phyloP scores from a whole-genome alignment of 35 echinoderm and acorn worm species.

The Hemicentrotus pulcherrimus region DNA sequence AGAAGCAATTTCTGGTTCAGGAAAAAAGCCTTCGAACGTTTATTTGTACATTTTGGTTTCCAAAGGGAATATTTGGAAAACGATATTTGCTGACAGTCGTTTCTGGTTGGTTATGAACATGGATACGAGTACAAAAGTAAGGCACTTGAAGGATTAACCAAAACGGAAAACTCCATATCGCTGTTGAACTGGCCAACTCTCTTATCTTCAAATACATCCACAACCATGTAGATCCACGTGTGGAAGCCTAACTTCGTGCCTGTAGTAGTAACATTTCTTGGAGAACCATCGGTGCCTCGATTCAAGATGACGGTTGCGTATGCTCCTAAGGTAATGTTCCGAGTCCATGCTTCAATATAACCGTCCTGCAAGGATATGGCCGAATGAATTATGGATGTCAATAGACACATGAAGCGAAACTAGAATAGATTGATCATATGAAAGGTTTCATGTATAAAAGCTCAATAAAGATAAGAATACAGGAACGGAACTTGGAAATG shows the following conservation, averaged over 20 bases:
- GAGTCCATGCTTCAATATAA: constrained; percentile 52
- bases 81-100: background rate
- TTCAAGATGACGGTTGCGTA: constrained; percentile 42
- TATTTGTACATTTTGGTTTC: too few relatives aligned
- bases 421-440: background rate
- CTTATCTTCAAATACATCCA: constrained; percentile 44
- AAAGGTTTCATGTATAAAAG: too few relatives aligned
- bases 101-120: background rate
- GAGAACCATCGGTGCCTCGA: constrained; percentile 38
- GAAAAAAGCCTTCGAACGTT: too few relatives aligned
- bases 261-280: constrained; percentile 21
- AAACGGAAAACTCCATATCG: background rate
- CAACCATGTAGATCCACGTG: constrained; percentile 36
- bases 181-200: constrained; percentile 9
- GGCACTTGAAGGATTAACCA: constrained; percentile 44
- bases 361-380: constrained; percentile 17
- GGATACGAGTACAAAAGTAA: constrained; percentile 29
- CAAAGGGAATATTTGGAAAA: background rate
- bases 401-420: background rate
- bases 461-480: too few relatives aligned
- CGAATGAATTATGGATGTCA: background rate
- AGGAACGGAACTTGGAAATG: too few relatives aligned
- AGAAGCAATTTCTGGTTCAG: too few relatives aligned
- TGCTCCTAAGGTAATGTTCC: background rate
- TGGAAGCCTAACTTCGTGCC: constrained; percentile 21